Evolutionary conservation across 2,888 invertebrate species (phyloP), one percentile per base, ranked within the genome.

Genomic region (Sympetrum striolatum): DNA sequence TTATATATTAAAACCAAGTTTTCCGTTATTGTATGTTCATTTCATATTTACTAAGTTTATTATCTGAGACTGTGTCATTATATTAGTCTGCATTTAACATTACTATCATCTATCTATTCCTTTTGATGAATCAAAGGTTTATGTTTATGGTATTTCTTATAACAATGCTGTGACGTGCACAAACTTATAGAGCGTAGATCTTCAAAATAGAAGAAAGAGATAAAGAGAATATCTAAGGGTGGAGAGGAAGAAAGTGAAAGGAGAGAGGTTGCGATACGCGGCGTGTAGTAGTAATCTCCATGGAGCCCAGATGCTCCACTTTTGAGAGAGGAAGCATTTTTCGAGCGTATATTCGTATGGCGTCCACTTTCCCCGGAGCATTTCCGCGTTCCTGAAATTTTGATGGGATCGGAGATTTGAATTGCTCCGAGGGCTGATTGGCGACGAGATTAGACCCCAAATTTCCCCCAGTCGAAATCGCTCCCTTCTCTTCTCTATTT

Each of bases 341-440:
- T 86, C 86, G 86, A 60, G 60, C 86, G 81, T 82, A 82, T 82
- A 82, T 82, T 82, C 35, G 81, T 82, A 25, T 31, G 53, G 53
- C 53, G 86, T 60, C 86, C 86, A 60, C 86, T 86, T 86, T 86
- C 86, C 86, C 86, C 86, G 35, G 58, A 60, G 60, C 86, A 86
- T 86, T 86, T 86, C 86, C 86, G 86, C 86, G 86, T 86, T 86
- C 86, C 86, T 86, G 86, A 86, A 86, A 86, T 86, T 86, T 86
- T 60, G 86, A 86, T 82, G 82, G 82, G 82, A 82, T 82, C 82
- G 58, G 82, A 82, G 82, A 82, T 86, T 60, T 31, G 37, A 73
- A n/a, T 73, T 31, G 73, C n/a, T 73, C 31, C 1, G 73, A 64
- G 64, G 73, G 73, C 5, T 60, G 15, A 31, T 10, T 25, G 73